Base-by-base conservation (phyloP, 2,113 vertebrate genomes). In the Benitochromis conjunctus region DNA sequence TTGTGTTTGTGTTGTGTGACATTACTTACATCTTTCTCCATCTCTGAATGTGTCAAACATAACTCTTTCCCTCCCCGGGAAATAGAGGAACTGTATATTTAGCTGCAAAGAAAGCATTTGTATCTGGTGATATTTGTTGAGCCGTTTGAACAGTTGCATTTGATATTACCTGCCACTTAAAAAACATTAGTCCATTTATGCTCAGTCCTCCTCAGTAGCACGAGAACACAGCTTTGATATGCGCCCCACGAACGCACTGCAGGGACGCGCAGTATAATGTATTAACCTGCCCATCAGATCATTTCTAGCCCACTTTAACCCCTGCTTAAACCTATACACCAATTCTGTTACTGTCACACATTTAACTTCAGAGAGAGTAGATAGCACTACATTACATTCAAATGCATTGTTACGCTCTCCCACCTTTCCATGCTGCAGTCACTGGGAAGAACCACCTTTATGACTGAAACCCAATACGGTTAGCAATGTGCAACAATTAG, bases 71-170 rank as follows among this genome's bases (percentile, higher is more conserved):
- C 1, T 74, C 66, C 41, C 41, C 2, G 3, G 41, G 9, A 48
- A 74, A 74, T 11, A 26, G 21, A 74, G 3, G 1, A 74, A 29
- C 41, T 74, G 41, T 48, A 18, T 29, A 18, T 46, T 74, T 74
- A 29, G 41, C 66, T 29, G 24, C 5, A 26, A 18, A 71, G 21
- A 71, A 71, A 46, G 9, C 14, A 29, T 46, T 71, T 46, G 38
- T 26, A 46, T 71, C 21, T 71, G 66, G 13, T 71, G 66, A 46
- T 26, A 16, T 71, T 26, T 71, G 13, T 46, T 43, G 21, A 48
- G 24, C 66, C 48, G 66, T 74, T 74, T 48, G 41, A 48, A 74
- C 41, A 74, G 14, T 48, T 74, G 9, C 41, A 71, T 71, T 71
- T 48, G 3, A 29, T 29, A 48, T 74, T 48, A 48, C 24, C 66